These are phyloP conservation scores for Nixonia krombeini DNA, from an alignment of 1,140 invertebrate species.

Conservation along the genomic window DNA sequence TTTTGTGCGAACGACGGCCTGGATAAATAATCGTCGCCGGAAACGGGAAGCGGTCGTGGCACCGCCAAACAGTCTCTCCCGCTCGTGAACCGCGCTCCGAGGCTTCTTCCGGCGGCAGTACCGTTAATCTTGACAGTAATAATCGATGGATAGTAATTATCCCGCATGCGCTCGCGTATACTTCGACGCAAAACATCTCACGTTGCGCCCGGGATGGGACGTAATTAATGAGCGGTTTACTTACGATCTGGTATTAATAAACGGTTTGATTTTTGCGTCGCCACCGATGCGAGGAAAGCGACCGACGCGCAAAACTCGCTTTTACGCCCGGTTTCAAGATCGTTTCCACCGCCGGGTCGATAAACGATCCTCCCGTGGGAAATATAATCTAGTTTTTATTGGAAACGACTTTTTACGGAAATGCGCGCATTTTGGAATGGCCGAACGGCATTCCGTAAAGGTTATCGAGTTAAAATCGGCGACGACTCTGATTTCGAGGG, in stretches of 20 bases:
- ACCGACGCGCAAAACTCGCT: too few relatives aligned
- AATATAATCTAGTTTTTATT: too few relatives aligned
- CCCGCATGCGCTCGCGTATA: background rate
- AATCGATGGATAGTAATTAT: conserved; percentile 13
- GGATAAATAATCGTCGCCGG: conserved; percentile 35
- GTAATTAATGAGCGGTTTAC: background rate
- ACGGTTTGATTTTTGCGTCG: too few relatives aligned
- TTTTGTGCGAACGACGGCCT: conserved; percentile 40
- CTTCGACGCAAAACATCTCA: background rate
- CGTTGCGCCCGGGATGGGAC: background rate
- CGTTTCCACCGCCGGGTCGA: too few relatives aligned
- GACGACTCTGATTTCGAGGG: too few relatives aligned
- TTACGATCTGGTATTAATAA: background rate
- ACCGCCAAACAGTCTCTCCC: conserved; percentile 6
- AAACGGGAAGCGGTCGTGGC: conserved; percentile 25
- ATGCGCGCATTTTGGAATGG: too few relatives aligned
- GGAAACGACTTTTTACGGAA: too few relatives aligned
- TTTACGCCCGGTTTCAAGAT: too few relatives aligned
- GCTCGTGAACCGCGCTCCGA: conserved; percentile 20
- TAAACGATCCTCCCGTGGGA: too few relatives aligned
- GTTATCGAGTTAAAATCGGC: too few relatives aligned
- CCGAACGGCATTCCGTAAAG: too few relatives aligned
- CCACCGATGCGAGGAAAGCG: too few relatives aligned
- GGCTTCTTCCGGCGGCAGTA: conserved; percentile 28
- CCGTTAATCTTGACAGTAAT: conserved; percentile 29